Base-by-base conservation (phyloP, 1,140 invertebrate genomes). In the Ips typographus region DNA sequence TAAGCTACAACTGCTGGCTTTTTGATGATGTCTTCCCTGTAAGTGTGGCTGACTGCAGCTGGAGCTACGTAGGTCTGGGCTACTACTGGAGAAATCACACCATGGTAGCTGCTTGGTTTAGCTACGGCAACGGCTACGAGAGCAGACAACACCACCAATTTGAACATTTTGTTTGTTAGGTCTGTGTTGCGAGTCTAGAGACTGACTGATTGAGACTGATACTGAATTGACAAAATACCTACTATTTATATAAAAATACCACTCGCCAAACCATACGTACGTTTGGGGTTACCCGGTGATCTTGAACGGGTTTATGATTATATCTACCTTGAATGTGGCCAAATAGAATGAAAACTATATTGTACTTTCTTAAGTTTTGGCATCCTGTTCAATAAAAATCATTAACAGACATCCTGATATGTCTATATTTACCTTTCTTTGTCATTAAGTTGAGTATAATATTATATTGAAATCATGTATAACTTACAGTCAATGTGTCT, bases 71-170 rank as follows among this genome's bases (percentile, higher is more conserved):
- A 62, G n/a, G 61, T 58, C 3, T 71, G 59, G 51, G 68, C 65
- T 1, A 71, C 68, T 53, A 70, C 51, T 5, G 74, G 74, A 55
- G 72, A 70, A 22, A 53, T 43, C 6, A 51, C 62, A 22, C 42
- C 65, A 52, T 68, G 65, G 47, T 65, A 51, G 40, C 47, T 63
- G 42, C 68, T 61, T 1, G 74, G 74, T 52, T 74, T 74, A 59
- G 71, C 73, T 22, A 67, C 64, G 39, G 64, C 71, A 44, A 72
- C 52, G 71, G 73, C 74, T 22, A 74, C 67, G 66, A 76, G 68
- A 73, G 73, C 73, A 57, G 60, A 76, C 74, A 74, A 74, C 73
- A 76, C 74, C 73, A 76, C 74, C 73, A 76, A 73, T 74, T 73
- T 76, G 71, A 76, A 74, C 74, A 76, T 76, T 74, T 74, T 74